Evolutionary conservation across 2,888 invertebrate genomes (phyloP), one percentile per base, ranked within the genome.

Genomic region (Luperina nickerlii): DNA sequence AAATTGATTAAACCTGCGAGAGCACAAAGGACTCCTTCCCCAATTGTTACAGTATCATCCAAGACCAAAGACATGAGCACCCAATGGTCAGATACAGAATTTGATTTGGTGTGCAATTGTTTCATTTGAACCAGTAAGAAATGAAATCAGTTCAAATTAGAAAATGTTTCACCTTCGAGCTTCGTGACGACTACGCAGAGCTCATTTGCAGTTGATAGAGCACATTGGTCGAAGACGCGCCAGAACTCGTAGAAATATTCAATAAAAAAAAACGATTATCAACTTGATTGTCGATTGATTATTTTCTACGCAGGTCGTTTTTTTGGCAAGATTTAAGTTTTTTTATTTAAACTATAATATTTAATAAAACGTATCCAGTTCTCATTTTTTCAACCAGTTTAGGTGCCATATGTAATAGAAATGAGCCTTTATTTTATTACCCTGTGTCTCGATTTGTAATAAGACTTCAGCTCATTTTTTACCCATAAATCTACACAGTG

Each of bases 91-190:
- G 95, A 96, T 62, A 90, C 92, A 68, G 91, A 94, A 78, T 94
- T 92, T 78, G 94, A 96, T 42, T 86, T 81, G 20, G 78, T 96
- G 48, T 96, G 96, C 85, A 93, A 90, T 38, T 96, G 96, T 81
- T 94, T 48, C 51, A 62, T 45, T 74, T 20, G 15, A 63, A 38
- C 38, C 38, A 38, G 6, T 38, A 6, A 83, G 66, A 13, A 38
- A 57, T 9, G 76, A 85, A 68, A 83, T 24, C 82, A 87, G 20
- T 91, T 92, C 54, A 84, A 81, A 51, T 62, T 92, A 13, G 85
- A 92, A 0, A 91, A 89, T 15, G 91, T 88, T 24, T 87, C 92
- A 11, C 80, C 90, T 2, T 88, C 91, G 0, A 38, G 38, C 2
- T 85, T 91, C 70, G 78, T 95, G 71, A 69, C 79, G 0, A 84